Base-by-base conservation (phyloP, 2,113 vertebrate species). In the Morone saxatilis region DNA sequence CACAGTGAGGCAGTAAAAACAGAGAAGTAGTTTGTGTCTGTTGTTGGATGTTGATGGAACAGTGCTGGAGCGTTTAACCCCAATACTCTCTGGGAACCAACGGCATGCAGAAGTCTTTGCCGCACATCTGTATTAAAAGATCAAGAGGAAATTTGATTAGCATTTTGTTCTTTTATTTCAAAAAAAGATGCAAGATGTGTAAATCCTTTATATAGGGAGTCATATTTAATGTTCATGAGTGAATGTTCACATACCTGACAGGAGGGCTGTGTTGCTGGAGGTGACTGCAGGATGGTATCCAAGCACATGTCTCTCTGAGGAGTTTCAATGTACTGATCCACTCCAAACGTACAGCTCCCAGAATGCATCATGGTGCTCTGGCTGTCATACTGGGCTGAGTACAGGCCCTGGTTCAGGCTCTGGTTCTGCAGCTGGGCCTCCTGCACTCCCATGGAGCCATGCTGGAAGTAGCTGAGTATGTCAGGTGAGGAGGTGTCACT, bases 11-110 rank as follows among this genome's bases (percentile, higher is more conserved):
- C 82, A 91, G 84, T 86, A 85, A 54, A 74, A 79, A 57, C 57
- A 80, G 57, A 48, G 81, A 78, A 87, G 79, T 83, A 78, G 86
- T 75, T 6, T 89, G 84, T 80, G 86, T 89, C 80, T 88, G 88
- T 89, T 85, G 87, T 83, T 88, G 86, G 86, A 79, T 56, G 79
- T 54, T 5, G 82, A 57, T 4, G 57, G 1, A 5, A 7, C 22
- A 22, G 53, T 6, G 53, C 3, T 38, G 59, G 17, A 4, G 78
- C 0, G 62, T 86, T 93, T 76, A 95, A 70, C 89, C 88, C 94
- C 95, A 96, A 45, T 94, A 93, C 56, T 94, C 93, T 0, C 89
- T 90, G 1, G 92, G 83, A 71, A 94, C 90, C 54, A 95, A 50
- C 0, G 94, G 94, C 81, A 84, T 78, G 83, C 91, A 92, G 85